phyloP scores from a whole-genome alignment of 2,113 vertebrate genomes.

The Toxostoma redivivum region DNA sequence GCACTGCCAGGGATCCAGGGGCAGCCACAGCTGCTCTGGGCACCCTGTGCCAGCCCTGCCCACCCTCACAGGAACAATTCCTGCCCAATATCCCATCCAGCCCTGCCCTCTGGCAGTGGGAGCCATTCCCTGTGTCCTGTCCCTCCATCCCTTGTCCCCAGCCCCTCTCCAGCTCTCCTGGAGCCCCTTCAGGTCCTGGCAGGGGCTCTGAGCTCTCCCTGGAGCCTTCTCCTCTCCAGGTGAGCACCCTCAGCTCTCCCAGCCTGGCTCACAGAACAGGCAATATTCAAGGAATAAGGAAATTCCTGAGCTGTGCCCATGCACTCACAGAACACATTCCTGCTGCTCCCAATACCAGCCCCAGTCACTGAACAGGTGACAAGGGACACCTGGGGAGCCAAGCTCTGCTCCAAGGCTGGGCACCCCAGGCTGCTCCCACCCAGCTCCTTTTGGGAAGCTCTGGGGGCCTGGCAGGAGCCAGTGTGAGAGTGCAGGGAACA shows the following conservation, averaged over 20 bases:
- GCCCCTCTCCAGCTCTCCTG: neutral
- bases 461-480: rapidly evolving
- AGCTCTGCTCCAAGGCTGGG: neutral
- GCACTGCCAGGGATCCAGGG: neutral
- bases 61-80: neutral
- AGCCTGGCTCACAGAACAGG: neutral
- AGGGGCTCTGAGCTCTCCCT: neutral
- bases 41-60: neutral
- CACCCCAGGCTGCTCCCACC: neutral
- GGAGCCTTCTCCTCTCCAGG: neutral
- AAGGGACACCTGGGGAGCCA: rapidly evolving
- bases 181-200: rapidly evolving
- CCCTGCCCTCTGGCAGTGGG: neutral
- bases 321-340: rapidly evolving
- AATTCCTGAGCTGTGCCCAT: neutral
- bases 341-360: neutral
- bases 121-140: neutral
- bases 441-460: neutral
- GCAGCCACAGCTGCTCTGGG: neutral
- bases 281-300: neutral
- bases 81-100: rapidly evolving
- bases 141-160: neutral
- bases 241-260: neutral
- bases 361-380: neutral
- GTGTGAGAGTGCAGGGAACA: neutral